Conservation (phyloP, 2,888 invertebrate species). For the Oxyteleia sp. region DNA sequence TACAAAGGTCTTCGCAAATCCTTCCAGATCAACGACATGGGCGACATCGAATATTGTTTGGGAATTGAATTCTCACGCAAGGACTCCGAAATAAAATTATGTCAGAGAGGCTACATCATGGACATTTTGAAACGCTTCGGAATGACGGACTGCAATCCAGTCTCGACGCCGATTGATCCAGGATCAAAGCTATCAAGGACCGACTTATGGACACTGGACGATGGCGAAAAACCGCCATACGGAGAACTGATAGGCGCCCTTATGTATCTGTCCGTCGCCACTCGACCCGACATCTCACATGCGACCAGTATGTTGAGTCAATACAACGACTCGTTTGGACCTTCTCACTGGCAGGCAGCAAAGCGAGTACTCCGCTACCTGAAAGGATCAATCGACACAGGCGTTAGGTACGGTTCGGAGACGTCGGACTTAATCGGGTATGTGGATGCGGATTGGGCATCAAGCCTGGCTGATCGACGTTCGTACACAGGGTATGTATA, state of each 20-base stretch:
- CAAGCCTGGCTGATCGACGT: no score
- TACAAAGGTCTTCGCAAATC: background rate
- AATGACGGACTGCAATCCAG: slow-evolving; percentile 57
- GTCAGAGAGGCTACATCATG: slow-evolving; percentile 73
- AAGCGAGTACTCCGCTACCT: no score
- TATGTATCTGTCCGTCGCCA: no score
- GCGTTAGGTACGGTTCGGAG: no score
- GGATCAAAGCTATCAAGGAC: slow-evolving; percentile 42
- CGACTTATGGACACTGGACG: background rate
- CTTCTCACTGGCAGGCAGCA: no score
- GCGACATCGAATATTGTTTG: background rate
- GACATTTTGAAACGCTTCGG: slow-evolving; percentile 75
- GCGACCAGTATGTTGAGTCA: no score
- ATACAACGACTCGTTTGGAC: no score
- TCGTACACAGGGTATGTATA: no score
- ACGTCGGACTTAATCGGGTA: no score
- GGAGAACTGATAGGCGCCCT: background rate
- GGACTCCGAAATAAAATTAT: slow-evolving; percentile 8
- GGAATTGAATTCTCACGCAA: slow-evolving; percentile 25
- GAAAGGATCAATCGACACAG: no score
- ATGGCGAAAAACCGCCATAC: slow-evolving; percentile 9
- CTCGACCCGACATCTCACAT: no score
- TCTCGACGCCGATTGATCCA: slow-evolving; percentile 70
- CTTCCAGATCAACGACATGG: background rate
- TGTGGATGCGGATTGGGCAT: no score